Base-by-base conservation (phyloP, 2,113 vertebrate species). In the Tylochromis polylepis region DNA sequence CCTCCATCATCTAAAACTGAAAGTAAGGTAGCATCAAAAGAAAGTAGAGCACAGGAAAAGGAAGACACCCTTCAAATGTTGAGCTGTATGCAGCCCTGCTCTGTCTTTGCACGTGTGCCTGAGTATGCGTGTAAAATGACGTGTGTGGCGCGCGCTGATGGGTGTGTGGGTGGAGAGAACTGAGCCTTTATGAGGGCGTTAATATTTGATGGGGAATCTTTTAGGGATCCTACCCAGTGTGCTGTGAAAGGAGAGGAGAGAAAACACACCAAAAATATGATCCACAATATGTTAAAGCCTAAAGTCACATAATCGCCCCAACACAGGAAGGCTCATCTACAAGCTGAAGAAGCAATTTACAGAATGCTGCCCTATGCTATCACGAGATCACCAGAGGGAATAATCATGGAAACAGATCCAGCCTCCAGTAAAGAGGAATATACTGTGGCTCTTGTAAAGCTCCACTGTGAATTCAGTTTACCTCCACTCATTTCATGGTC, bases 121-220 rank as follows among this genome's bases (percentile, higher is more conserved):
- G 29, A 62, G 34, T 43, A n/a, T 78, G 65, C 77, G 58, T 75
- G 51, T 60, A 81, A 72, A 8, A 16, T n/a, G 41, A 80, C 53
- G 46, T 34, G 84, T 78, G 77, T 49, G 53, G 57, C 46, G 43
- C 56, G 82, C 29, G 58, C 11, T 11, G 5, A 46, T 70, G 86
- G 51, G 65, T 41, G 79, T 85, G 84, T 89, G 91, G 81, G 93
- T 81, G 89, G 90, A 62, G 90, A 88, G 85, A 89, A 77, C 70
- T 58, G 59, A 86, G 58, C 29, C 65, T 92, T 91, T 55, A 80
- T 79, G 87, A 86, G 82, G 82, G 79, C 2, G 31, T 92, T 89
- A 94, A 95, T 95, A 95, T 91, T 95, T 94, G 85, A 95, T 93
- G 55, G 81, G 79, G 91, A 84, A 41, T 87, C 88, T 90, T 92